Base-by-base conservation (phyloP, 2,797 vertebrate species). In the Sebastes goodei region DNA sequence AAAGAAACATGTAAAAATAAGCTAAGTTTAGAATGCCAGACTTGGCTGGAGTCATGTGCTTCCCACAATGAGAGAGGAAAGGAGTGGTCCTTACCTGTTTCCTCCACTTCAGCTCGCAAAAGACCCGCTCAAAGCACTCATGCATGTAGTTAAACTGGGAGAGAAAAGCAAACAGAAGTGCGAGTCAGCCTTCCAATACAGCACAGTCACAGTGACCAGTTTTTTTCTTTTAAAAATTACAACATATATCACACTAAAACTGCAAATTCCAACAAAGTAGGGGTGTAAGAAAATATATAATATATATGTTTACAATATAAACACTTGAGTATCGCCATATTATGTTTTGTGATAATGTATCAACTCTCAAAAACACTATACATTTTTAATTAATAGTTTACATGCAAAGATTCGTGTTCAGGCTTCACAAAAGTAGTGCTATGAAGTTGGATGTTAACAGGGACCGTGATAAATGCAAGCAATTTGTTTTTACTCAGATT, bases 111-210 rank as follows among this genome's bases (percentile, higher is more conserved):
- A 99, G 97, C 93, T 99, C 98, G 91, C 97, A 99, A 97, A 99
- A 99, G 76, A 99, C 96, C 21, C 98, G 95, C 92, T 99, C 98
- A 9, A 99, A 99, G 94, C 98, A 99, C 90, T 99, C 98, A 15
- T 99, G 98, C 98, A 99, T 99, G 94, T 99, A 99, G 96, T 98
- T 99, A 89, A 98, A 99, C 98, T 99, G 94, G 32, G 49, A 64
- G 57, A 53, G 38, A 60, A 73, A 70, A 46, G 5, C 55, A 72
- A 53, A 65, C 2, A 79, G 49, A 82, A 71, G 10, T 23, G 60
- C 78, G 71, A 71, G 67, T 32, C 53, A 73, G 64, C 42, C 20
- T 46, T 53, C 12, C 4, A 52, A 17, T 10, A 11, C 8, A 65
- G 30, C 10, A 77, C 60, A 64, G 69, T 29, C 49, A 74, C 56